phyloP scores from a whole-genome alignment of 2,113 vertebrate genomes.

The Tetrax tetrax region DNA sequence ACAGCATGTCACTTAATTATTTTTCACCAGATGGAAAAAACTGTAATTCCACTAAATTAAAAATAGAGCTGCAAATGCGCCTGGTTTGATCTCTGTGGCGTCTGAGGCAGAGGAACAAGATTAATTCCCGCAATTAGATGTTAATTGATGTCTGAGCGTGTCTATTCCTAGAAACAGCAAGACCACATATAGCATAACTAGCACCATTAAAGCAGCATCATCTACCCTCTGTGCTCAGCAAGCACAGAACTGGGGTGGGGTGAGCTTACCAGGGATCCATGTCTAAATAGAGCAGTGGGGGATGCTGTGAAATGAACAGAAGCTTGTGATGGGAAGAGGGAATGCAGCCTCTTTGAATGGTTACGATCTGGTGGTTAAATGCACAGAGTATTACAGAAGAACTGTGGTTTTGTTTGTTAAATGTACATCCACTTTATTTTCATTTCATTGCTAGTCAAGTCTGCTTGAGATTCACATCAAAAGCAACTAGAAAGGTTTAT shows the following conservation, averaged over 20 bases:
- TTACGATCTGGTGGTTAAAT: background rate
- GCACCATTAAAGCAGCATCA: conserved; percentile 55
- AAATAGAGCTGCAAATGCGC: conserved; percentile 55
- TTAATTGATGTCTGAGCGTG: conserved; percentile 72
- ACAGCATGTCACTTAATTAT: conserved; percentile 53
- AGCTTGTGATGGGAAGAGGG: background rate
- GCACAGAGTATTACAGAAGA: background rate
- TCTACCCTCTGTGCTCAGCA: conserved; percentile 36
- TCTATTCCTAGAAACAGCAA: conserved; percentile 69
- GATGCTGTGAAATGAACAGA: background rate
- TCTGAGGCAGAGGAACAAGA: conserved; percentile 63
- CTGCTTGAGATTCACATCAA: conserved; percentile 29
- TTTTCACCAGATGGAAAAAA: conserved; percentile 54
- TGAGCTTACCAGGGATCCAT: background rate
- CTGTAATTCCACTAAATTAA: conserved; percentile 57
- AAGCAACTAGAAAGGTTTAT: conserved; percentile 31
- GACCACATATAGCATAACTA: conserved; percentile 46
- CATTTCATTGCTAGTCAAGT: background rate
- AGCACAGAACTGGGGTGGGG: background rate
- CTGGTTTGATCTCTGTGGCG: conserved; percentile 61
- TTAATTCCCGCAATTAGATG: conserved; percentile 71
- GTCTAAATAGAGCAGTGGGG: background rate
- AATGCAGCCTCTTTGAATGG: background rate
- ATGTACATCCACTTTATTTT: background rate
- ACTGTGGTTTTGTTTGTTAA: conserved; percentile 21